Evolutionary conservation across 2,888 invertebrate genomes (phyloP).

Genomic region (Spialia ferax): DNA sequence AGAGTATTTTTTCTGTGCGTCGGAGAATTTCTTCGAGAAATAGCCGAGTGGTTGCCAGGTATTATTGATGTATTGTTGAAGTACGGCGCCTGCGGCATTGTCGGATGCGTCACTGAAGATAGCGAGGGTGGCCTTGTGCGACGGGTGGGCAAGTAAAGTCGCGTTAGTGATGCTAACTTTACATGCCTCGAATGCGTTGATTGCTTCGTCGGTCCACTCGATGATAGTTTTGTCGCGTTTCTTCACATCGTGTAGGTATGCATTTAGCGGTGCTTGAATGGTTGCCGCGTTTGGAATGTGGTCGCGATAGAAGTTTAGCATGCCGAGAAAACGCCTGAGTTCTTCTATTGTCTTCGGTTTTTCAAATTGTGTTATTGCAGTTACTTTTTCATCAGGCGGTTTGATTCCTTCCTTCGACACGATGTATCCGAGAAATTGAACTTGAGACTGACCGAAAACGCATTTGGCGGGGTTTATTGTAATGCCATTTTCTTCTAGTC

Average conservation of each 20-base stretch:
- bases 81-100: constrained; percentile 10
- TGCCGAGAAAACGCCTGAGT: constrained; percentile 46
- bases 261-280: constrained; percentile 43
- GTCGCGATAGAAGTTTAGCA: constrained; percentile 48
- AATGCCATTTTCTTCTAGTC: constrained; percentile 41
- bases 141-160: constrained; percentile 21
- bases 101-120: constrained; percentile 19
- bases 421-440: constrained; percentile 41
- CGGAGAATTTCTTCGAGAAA: constrained; percentile 45
- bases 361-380: constrained; percentile 35
- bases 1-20: neutral
- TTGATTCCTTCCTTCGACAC: constrained; percentile 39
- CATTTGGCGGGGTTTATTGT: constrained; percentile 43
- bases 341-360: constrained; percentile 45
- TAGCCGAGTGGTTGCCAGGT: constrained; percentile 23
- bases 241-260: neutral
- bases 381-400: constrained; percentile 17
- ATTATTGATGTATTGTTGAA: constrained; percentile 5
- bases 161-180: constrained; percentile 14
- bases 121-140: neutral
- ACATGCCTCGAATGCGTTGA: constrained; percentile 5
- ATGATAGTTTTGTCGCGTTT: constrained; percentile 10
- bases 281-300: constrained; percentile 44
- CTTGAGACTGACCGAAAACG: constrained; percentile 37
- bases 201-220: constrained; percentile 11